Evolutionary conservation across 2,888 invertebrate genomes (phyloP).

Genomic region (Callinectes sapidus): DNA sequence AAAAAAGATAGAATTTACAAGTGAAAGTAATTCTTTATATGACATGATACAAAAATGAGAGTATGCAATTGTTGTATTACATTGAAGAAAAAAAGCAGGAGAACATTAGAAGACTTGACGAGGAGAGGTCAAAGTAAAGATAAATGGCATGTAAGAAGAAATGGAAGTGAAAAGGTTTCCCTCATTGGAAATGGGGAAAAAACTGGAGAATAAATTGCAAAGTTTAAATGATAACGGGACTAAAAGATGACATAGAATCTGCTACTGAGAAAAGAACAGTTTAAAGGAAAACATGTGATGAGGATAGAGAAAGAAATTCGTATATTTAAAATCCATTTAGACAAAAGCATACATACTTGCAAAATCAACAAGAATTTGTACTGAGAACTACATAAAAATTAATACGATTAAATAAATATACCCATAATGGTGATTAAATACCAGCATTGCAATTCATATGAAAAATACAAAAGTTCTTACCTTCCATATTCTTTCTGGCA

Average conservation of each 20-base stretch:
- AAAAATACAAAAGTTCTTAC: constrained; percentile 34
- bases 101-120: no score
- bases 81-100: no score
- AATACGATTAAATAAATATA: background rate
- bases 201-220: no score
- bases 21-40: no score
- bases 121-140: no score
- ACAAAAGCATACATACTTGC: background rate
- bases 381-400: background rate
- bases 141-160: no score
- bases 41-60: no score
- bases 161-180: no score
- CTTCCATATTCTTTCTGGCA: constrained; percentile 77
- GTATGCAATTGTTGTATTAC: no score
- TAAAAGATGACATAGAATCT: background rate
- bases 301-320: background rate
- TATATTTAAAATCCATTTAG: background rate
- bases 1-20: no score
- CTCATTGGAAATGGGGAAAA: no score
- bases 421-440: background rate
- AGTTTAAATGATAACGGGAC: no score
- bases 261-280: background rate
- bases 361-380: background rate
- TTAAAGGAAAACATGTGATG: background rate
- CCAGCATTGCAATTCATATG: background rate